Evolutionary conservation across 2,888 invertebrate genomes (phyloP).

Genomic region (Eutolmus rufibarbis): DNA sequence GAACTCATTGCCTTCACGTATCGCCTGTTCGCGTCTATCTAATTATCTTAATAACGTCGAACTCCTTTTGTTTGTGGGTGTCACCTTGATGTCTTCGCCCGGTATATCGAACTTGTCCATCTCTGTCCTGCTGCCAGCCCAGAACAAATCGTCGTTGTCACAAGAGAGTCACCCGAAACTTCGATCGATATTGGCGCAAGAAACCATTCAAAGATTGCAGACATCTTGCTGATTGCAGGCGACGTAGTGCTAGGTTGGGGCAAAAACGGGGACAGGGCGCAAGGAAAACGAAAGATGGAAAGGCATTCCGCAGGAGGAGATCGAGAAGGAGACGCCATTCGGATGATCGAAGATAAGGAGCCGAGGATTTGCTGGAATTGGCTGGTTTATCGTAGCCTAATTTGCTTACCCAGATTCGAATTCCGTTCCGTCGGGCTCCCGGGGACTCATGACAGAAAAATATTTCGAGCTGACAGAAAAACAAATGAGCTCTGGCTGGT

Average conservation of each 20-base stretch:
- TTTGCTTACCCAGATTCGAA: constrained; percentile 22
- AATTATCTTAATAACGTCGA: constrained; percentile 21
- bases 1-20: neutral
- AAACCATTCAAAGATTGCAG: neutral
- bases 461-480: constrained; percentile 16
- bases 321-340: neutral
- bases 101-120: constrained; percentile 16
- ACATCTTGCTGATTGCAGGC: neutral
- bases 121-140: constrained; percentile 5
- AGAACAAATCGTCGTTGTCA: constrained; percentile 18
- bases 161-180: neutral
- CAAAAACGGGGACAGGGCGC: neutral
- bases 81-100: constrained; percentile 23
- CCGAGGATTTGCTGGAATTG: constrained; percentile 7
- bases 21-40: constrained; percentile 16
- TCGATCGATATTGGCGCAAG: constrained; percentile 1
- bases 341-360: constrained; percentile 22
- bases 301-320: neutral
- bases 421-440: neutral
- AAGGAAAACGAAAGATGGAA: neutral
- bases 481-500: constrained; percentile 13
- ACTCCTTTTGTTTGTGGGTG: constrained; percentile 27
- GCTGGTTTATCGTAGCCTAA: neutral
- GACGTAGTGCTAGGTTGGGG: neutral
- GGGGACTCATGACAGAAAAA: neutral